These are phyloP conservation scores for Deroplatys truncata DNA, from an alignment of 2,888 invertebrate species.

Conservation along the genomic window DNA sequence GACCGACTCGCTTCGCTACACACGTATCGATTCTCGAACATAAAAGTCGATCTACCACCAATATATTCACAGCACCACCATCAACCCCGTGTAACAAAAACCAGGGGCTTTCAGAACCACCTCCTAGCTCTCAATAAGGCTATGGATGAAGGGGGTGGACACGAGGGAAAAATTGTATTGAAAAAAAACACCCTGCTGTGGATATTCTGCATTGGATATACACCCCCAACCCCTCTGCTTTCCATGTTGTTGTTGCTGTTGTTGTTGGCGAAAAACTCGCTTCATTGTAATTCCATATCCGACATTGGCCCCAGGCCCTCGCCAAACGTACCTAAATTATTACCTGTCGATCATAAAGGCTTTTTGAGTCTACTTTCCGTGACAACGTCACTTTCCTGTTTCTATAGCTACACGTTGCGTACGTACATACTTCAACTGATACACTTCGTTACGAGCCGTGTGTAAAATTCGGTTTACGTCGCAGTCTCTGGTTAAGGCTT, in stretches of 20 bases:
- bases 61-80: neutral
- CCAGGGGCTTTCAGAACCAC: neutral
- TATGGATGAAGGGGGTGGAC: neutral
- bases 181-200: neutral
- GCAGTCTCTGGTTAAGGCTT: too few relatives aligned
- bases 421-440: too few relatives aligned
- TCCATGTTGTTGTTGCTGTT: neutral
- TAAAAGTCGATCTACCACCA: neutral
- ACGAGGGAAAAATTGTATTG: neutral
- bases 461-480: too few relatives aligned
- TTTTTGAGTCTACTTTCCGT: neutral
- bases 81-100: neutral
- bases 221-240: neutral
- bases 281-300: neutral
- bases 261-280: neutral
- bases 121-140: neutral
- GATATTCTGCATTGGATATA: neutral
- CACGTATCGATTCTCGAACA: conserved; percentile 1
- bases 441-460: too few relatives aligned
- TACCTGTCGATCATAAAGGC: neutral
- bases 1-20: conserved; percentile 11
- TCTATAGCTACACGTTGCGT: neutral
- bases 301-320: neutral
- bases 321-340: neutral
- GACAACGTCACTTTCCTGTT: neutral